Evolutionary conservation across 2,113 vertebrate genomes (phyloP).

Genomic region (Tonatia bakeri): DNA sequence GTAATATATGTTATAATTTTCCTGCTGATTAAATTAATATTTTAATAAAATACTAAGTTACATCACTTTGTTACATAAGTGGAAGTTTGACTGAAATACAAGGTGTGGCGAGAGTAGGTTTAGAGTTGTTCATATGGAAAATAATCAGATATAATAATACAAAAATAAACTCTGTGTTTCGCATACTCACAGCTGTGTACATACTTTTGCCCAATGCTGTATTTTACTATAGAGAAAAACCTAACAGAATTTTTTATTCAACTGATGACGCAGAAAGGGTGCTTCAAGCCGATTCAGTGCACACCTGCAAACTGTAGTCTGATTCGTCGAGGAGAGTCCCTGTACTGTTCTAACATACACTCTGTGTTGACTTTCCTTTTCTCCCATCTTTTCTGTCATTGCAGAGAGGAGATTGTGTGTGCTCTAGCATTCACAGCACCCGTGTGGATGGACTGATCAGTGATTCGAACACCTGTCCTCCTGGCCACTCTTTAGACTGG

Average conservation of each 20-base stretch:
- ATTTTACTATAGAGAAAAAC: conserved; percentile 1
- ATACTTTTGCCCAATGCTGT: background rate
- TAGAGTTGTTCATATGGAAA: background rate
- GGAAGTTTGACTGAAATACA: background rate
- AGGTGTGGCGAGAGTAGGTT: background rate
- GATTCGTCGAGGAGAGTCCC: background rate
- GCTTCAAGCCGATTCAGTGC: background rate
- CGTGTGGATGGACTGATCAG: background rate
- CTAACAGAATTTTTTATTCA: background rate
- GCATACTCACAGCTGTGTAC: background rate
- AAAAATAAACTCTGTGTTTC: background rate
- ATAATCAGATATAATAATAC: background rate
- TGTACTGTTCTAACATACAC: background rate
- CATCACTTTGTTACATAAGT: background rate
- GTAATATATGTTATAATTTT: background rate
- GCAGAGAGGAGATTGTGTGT: background rate
- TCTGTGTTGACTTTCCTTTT: background rate
- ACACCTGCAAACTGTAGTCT: background rate
- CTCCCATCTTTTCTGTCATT: background rate
- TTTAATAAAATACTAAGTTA: background rate
- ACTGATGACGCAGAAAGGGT: background rate
- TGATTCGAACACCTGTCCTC: background rate
- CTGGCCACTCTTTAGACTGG: background rate
- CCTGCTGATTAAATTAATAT: background rate
- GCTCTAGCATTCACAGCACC: background rate